Percentiles rank a stretch among this genome's conserved stretches.
phyloP scores from a whole-genome alignment of 2,888 invertebrate species.

The Chrysotoxum bicinctum region DNA sequence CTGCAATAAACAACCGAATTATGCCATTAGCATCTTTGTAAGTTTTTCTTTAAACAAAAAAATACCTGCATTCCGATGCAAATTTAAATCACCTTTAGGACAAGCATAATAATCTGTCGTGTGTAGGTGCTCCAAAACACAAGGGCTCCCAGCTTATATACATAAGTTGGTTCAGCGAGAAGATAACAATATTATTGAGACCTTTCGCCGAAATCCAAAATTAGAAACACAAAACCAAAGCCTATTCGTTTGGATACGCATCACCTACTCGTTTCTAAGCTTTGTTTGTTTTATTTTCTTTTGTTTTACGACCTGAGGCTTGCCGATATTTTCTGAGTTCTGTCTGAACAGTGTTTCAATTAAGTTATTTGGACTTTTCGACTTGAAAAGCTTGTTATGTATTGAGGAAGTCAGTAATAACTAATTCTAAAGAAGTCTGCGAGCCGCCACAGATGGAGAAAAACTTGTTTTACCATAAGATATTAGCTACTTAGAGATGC shows the following conservation, averaged over 20 bases:
- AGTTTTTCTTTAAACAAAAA: not conserved
- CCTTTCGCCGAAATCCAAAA: constrained; percentile 23
- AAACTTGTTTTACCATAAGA: constrained; percentile 52
- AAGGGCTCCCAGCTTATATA: not conserved
- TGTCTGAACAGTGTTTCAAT: constrained; percentile 47
- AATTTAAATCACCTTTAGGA: constrained; percentile 18
- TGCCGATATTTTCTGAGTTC: not conserved
- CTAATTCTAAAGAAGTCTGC: constrained; percentile 8
- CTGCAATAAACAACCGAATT: constrained; percentile 54
- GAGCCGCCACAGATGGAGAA: not conserved
- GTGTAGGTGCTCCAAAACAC: constrained; percentile 14
- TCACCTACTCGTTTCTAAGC: constrained; percentile 8
- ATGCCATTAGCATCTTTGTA: constrained; percentile 35
- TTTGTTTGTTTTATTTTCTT: not conserved
- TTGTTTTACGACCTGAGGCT: constrained; percentile 23
- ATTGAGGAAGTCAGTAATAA: constrained; percentile 37
- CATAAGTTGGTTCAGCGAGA: not conserved
- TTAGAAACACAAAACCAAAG: constrained; percentile 14
- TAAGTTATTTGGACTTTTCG: constrained; percentile 31
- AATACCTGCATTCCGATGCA: constrained; percentile 13
- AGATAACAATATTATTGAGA: constrained; percentile 21
- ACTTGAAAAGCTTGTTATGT: constrained; percentile 41
- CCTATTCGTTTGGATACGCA: not conserved
- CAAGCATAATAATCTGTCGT: not conserved
- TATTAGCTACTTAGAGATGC: constrained; percentile 28